phyloP scores from a whole-genome alignment of 2,888 invertebrate species.

The Sepiola atlantica region DNA sequence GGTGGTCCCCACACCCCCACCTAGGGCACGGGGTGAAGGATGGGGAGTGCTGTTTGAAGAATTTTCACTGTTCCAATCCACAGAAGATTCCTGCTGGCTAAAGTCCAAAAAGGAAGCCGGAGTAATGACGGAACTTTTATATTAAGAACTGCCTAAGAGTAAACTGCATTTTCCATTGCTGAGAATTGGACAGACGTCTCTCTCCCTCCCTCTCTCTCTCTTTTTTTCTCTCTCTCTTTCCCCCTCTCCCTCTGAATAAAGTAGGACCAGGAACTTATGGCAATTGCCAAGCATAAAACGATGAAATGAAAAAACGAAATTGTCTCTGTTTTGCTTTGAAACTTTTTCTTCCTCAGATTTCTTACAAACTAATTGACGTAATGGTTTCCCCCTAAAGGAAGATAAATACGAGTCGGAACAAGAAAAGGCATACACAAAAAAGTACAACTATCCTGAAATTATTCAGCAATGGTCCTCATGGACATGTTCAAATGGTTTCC shows the following conservation, averaged over 20 bases:
- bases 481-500: no score
- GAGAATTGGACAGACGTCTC: background rate
- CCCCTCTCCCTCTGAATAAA: background rate
- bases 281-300: background rate
- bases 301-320: background rate
- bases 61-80: background rate
- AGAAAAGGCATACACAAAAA: no score
- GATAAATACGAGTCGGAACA: no score
- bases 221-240: no score
- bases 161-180: background rate
- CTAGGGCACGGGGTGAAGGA: background rate
- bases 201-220: no score
- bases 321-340: no score
- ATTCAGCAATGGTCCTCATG: no score
- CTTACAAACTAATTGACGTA: no score
- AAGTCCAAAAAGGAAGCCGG: background rate
- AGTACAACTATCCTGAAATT: no score
- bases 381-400: no score
- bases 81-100: background rate
- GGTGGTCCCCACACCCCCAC: background rate
- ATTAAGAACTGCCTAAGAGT: background rate
- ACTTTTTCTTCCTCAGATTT: no score
- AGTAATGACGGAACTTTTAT: background rate
- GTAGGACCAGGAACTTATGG: background rate
- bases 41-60: background rate